phyloP scores from a whole-genome alignment of 2,113 vertebrate species.

The Onychostruthus taczanowskii region DNA sequence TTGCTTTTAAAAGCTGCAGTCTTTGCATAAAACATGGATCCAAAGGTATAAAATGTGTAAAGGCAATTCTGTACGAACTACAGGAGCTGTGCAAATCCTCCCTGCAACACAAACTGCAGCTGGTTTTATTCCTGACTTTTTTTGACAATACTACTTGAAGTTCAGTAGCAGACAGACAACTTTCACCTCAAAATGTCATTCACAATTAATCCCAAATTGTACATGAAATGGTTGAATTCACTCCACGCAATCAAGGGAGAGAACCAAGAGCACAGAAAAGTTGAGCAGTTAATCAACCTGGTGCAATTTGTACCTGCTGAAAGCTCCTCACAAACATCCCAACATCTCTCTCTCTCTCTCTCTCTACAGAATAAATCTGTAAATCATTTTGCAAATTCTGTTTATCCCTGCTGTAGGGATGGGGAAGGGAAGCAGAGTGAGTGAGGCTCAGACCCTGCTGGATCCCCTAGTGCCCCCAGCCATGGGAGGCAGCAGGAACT shows the following conservation, averaged over 20 bases:
- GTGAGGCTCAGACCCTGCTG: background rate
- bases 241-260: slow-evolving; percentile 21
- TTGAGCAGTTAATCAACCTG: slow-evolving; percentile 3
- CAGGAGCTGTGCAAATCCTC: background rate
- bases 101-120: background rate
- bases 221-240: slow-evolving; percentile 25
- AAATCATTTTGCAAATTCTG: background rate
- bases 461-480: background rate
- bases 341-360: background rate
- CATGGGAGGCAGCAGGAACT: background rate
- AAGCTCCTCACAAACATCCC: background rate
- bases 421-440: background rate
- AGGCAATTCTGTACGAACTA: background rate
- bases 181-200: slow-evolving; percentile 12
- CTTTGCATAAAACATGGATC: background rate
- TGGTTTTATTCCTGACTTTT: background rate
- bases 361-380: background rate
- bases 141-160: background rate
- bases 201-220: slow-evolving; percentile 29
- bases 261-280: background rate
- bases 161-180: background rate
- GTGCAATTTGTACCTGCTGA: background rate
- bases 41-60: background rate
- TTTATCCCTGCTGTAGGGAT: background rate
- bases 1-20: background rate